These are phyloP conservation scores for Microctonus aethiopoides DNA, from an alignment of 2,888 invertebrate species.

Conservation along the genomic window DNA sequence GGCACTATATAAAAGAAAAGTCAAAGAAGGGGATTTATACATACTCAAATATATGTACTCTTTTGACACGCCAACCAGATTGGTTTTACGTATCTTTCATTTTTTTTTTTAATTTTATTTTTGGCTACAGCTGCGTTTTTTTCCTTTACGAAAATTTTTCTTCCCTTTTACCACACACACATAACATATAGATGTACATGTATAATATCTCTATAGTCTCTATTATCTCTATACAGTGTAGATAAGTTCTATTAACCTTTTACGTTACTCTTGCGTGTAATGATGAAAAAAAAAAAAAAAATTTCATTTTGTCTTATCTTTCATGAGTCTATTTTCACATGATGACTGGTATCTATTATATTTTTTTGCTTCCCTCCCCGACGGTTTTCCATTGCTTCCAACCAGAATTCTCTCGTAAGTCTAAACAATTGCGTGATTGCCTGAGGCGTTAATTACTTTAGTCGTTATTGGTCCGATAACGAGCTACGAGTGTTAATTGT, in stretches of 20 bases:
- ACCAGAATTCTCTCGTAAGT: not conserved
- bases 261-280: not conserved
- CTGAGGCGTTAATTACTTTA: slow-evolving; percentile 26
- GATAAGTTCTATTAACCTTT: not conserved
- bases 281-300: not conserved
- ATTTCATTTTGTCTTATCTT: not conserved
- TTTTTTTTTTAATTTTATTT: not conserved
- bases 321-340: not conserved
- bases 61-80: not conserved
- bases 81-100: not conserved
- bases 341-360: not conserved
- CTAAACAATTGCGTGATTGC: not conserved
- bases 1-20: not conserved
- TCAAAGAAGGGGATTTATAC: not conserved
- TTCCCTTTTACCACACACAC: not conserved
- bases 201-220: too few species aligned
- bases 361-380: not conserved
- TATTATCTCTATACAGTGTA: not conserved
- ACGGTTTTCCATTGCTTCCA: not conserved
- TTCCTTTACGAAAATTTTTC: not conserved
- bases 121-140: not conserved
- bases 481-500: slow-evolving; percentile 41
- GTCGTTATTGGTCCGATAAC: slow-evolving; percentile 39
- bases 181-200: too few species aligned
- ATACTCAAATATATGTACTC: too few species aligned